Evolutionary conservation across 1,140 invertebrate genomes (phyloP).

Genomic region (Caenorhabditis latens): DNA sequence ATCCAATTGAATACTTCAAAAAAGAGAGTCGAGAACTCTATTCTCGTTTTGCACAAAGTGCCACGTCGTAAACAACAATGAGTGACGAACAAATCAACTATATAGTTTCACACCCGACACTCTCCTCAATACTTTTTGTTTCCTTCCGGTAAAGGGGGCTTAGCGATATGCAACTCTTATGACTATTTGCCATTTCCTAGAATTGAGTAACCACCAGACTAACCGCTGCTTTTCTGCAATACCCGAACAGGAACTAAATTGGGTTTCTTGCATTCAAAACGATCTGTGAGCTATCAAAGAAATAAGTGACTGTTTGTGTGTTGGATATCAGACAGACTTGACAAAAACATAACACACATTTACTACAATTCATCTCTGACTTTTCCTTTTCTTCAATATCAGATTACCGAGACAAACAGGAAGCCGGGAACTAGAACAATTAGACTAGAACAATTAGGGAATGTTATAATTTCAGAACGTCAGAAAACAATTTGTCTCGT

Average conservation of each 20-base stretch:
- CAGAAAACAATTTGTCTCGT: background rate
- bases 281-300: conserved; percentile 18
- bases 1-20: conserved; percentile 50
- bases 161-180: conserved; percentile 19
- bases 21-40: background rate
- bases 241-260: conserved; percentile 12
- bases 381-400: conserved; percentile 9
- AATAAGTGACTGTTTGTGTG: background rate
- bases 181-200: background rate
- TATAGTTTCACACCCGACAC: conserved; percentile 37
- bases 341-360: background rate
- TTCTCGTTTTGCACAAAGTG: background rate
- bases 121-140: background rate
- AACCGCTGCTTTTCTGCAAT: background rate
- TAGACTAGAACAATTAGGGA: background rate
- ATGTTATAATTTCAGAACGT: background rate
- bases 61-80: conserved; percentile 46
- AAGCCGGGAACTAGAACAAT: background rate
- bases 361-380: background rate
- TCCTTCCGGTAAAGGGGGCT: background rate
- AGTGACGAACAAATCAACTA: conserved; percentile 50
- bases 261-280: background rate
- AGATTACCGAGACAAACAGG: background rate
- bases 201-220: background rate
- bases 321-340: background rate